Evolutionary conservation across 2,797 vertebrate genomes (phyloP).

Genomic region (Chiroxiphia lanceolata): DNA sequence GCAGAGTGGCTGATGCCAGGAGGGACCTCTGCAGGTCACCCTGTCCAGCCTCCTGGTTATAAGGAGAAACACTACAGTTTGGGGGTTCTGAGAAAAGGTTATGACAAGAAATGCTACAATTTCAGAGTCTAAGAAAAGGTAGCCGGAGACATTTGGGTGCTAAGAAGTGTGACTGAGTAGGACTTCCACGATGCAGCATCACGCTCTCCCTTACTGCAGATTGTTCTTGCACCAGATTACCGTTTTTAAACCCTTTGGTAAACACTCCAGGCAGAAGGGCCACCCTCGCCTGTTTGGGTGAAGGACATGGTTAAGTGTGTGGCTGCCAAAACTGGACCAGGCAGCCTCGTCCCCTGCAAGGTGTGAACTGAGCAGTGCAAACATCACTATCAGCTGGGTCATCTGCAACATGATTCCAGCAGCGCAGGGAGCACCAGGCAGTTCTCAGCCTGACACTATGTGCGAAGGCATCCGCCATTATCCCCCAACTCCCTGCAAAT

Average conservation of each 20-base stretch:
- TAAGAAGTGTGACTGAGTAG: neutral
- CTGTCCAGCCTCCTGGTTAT: neutral
- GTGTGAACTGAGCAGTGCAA: neutral
- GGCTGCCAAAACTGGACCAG: neutral
- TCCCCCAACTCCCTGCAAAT: neutral
- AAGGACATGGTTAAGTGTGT: neutral
- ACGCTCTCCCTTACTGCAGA: neutral
- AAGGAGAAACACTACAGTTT: neutral
- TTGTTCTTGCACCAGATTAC: neutral
- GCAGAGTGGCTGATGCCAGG: neutral
- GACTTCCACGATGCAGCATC: neutral
- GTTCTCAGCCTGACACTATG: neutral
- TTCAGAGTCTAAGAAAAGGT: neutral
- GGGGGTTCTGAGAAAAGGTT: neutral
- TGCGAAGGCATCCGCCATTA: neutral
- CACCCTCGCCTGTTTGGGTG: neutral
- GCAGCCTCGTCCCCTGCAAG: neutral
- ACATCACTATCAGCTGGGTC: neutral
- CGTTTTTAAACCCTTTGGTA: neutral
- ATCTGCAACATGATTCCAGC: neutral
- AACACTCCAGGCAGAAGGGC: neutral
- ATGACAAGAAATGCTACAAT: neutral
- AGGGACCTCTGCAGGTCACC: neutral
- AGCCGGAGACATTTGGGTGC: fast-evolving
- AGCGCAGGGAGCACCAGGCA: neutral